Conservation (phyloP, 2,888 invertebrate species). For the Disparrhopalites patrizii region DNA sequence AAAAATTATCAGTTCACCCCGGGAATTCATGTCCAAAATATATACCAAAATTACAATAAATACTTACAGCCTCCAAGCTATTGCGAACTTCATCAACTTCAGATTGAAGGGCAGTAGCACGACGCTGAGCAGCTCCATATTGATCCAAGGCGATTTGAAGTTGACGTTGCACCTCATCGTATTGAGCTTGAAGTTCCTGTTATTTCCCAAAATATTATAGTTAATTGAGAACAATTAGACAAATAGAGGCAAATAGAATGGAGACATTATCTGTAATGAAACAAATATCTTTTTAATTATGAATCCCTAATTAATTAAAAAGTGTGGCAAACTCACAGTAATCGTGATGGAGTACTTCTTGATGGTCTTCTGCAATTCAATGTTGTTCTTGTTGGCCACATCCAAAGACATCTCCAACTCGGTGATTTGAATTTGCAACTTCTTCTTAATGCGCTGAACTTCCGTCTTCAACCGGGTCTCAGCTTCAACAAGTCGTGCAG, state of each 20-base stretch:
- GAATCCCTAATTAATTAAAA: neutral
- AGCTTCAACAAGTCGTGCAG: conserved; percentile 90
- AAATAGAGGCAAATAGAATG: neutral
- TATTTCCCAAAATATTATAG: conserved; percentile 24
- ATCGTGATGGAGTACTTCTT: conserved; percentile 94
- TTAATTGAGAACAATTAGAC: neutral
- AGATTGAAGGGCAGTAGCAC: conserved; percentile 80
- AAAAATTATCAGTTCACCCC: conserved; percentile 30
- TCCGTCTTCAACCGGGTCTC: conserved; percentile 94
- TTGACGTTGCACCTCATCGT: conserved; percentile 94
- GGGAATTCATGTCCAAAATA: neutral
- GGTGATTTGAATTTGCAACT: conserved; percentile 95
- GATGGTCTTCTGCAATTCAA: conserved; percentile 94
- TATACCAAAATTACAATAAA: neutral
- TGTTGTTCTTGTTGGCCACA: conserved; percentile 96
- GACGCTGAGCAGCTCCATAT: conserved; percentile 82
- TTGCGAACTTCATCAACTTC: conserved; percentile 95
- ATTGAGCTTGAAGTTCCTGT: conserved; percentile 88
- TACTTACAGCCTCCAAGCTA: conserved; percentile 73
- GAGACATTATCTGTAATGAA: neutral
- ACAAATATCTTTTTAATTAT: neutral
- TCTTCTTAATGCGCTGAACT: conserved; percentile 96
- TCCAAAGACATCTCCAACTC: conserved; percentile 95
- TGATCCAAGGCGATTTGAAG: conserved; percentile 92
- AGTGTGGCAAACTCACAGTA: conserved; percentile 56